Conservation (phyloP, 1,140 invertebrate species). For the Ceratina calcarata region DNA sequence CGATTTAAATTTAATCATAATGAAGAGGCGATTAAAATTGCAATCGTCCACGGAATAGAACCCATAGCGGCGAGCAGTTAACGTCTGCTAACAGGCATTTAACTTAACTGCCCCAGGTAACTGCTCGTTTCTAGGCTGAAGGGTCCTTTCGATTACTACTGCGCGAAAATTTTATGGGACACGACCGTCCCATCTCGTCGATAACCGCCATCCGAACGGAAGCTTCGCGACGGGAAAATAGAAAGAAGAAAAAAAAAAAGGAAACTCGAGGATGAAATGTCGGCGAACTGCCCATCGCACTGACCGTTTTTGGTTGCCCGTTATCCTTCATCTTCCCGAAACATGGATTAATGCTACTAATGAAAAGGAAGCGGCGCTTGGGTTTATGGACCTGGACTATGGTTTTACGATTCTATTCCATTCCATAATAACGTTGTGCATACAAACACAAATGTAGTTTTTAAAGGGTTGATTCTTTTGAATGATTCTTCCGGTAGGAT, state of each 20-base stretch:
- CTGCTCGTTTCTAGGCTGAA: slow-evolving; percentile 79
- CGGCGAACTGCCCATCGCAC: background rate
- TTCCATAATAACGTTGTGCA: background rate
- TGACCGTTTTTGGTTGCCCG: background rate
- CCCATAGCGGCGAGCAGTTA: slow-evolving; percentile 75
- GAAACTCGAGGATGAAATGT: background rate
- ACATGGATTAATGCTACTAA: slow-evolving; percentile 26
- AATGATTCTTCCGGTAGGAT: background rate
- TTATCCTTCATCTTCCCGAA: slow-evolving; percentile 20
- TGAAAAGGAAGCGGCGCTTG: background rate
- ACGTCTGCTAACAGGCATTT: slow-evolving; percentile 80
- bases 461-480: background rate
- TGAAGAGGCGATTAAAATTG: slow-evolving; percentile 80
- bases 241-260: background rate
- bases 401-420: background rate
- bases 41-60: slow-evolving; percentile 78
- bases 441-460: background rate
- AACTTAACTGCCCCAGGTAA: slow-evolving; percentile 79
- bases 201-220: slow-evolving; percentile 42
- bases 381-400: slow-evolving; percentile 8
- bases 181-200: slow-evolving; percentile 53
- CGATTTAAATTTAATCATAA: slow-evolving; percentile 80
- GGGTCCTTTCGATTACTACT: slow-evolving; percentile 78
- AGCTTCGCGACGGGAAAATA: slow-evolving; percentile 21
- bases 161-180: slow-evolving; percentile 74